These are phyloP conservation scores for Tachina lurida DNA, from an alignment of 2,888 invertebrate species.

Conservation along the genomic window DNA sequence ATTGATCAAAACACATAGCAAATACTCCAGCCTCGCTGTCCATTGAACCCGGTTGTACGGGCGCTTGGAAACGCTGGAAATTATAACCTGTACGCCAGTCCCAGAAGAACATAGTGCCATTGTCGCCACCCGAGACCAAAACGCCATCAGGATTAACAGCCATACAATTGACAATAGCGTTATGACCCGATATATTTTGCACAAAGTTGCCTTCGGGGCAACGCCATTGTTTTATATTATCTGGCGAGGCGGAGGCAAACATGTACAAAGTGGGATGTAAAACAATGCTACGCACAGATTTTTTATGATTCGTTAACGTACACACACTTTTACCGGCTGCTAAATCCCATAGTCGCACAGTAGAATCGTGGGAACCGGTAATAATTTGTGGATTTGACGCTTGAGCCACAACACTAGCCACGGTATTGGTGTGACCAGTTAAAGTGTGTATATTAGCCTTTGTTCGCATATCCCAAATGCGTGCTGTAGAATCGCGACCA, in stretches of 20 bases:
- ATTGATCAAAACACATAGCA: constrained; percentile 96
- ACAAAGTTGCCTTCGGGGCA: constrained; percentile 99
- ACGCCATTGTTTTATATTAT: constrained; percentile 99
- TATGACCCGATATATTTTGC: constrained; percentile 98
- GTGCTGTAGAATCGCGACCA: constrained; percentile 96
- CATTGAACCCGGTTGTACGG: constrained; percentile 99
- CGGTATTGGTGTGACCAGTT: constrained; percentile 97
- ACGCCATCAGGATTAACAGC: constrained; percentile 97
- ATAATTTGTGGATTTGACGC: constrained; percentile 96
- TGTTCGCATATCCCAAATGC: constrained; percentile 99
- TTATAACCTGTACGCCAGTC: constrained; percentile 99
- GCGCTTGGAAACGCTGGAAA: constrained; percentile 96
- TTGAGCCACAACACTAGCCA: constrained; percentile 97
- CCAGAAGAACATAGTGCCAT: constrained; percentile 98
- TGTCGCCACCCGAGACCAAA: constrained; percentile 98
- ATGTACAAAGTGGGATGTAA: constrained; percentile 92
- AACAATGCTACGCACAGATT: constrained; percentile 92
- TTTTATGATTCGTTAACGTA: constrained; percentile 99
- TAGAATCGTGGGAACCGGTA: constrained; percentile 97
- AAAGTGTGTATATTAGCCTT: constrained; percentile 99
- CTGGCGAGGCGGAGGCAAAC: constrained; percentile 98
- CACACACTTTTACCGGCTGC: constrained; percentile 97
- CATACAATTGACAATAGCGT: constrained; percentile 98
- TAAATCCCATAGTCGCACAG: constrained; percentile 98
- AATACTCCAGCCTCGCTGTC: constrained; percentile 99